Percentiles rank a stretch among this genome's conserved stretches.
Evolutionary conservation across 1,140 invertebrate species (phyloP).

Genomic region (Oedothorax gibbosus): DNA sequence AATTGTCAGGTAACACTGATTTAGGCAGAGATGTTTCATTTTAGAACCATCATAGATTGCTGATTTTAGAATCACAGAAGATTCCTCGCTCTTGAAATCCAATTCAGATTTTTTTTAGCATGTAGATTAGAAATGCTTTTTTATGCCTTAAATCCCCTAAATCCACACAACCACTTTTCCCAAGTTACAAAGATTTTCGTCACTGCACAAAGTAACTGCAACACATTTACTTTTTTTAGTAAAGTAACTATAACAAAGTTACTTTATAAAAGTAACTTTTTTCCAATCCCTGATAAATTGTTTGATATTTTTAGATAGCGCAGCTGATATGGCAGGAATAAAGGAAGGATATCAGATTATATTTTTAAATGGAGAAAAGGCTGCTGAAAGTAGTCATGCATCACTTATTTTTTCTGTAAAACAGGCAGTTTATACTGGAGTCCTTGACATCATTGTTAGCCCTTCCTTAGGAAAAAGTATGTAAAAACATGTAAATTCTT

Average conservation of each 20-base stretch:
- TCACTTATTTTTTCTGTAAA: conserved; percentile 51
- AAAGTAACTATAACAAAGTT: background rate
- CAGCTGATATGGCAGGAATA: conserved; percentile 41
- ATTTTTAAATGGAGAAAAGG: conserved; percentile 52
- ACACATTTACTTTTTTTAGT: background rate
- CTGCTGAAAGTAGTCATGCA: conserved; percentile 27
- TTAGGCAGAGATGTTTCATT: no score
- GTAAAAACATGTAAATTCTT: background rate
- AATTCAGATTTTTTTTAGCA: no score
- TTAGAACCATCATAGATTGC: no score
- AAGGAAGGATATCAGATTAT: conserved; percentile 54
- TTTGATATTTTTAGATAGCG: conserved; percentile 31
- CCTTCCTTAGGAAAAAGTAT: conserved; percentile 29
- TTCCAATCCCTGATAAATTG: background rate
- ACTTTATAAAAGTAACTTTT: background rate
- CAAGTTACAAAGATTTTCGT: no score
- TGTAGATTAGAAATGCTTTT: no score
- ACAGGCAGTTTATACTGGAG: conserved; percentile 49
- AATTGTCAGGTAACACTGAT: no score
- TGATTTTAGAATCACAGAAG: no score
- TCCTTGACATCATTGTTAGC: conserved; percentile 27
- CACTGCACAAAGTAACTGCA: background rate
- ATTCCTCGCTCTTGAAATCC: no score
- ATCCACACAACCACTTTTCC: no score
- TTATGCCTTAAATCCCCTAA: no score